Base-by-base conservation (phyloP, 2,888 invertebrate species). In the Yponomeuta evonymella region DNA sequence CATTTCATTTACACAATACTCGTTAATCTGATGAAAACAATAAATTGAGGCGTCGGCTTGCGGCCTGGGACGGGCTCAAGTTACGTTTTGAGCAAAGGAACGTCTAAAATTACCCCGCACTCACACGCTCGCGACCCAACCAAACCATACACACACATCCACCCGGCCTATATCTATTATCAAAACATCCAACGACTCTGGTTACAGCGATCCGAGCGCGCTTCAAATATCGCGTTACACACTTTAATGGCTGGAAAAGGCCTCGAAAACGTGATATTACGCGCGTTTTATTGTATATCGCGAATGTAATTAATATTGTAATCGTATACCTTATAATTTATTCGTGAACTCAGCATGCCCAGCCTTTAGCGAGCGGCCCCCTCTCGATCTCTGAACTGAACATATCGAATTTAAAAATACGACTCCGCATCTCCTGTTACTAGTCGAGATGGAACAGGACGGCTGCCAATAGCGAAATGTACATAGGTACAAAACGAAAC, bases 231-330 rank as follows among this genome's bases (percentile, higher is more conserved):
- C 92, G 85, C 85, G 81, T 92, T 92, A 89, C 92, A 90, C 87
- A 89, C 91, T 91, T 92, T 92, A 92, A 92, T 92, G 90, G 91
- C 89, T 91, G 91, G 91, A 92, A 92, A 91, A 91, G 91, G 90
- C 92, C 92, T 90, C 92, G 90, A 91, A 91, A 92, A 90, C 87
- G 89, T 89, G 89, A 91, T 90, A 91, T 91, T 90, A 91, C 89
- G 90, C 89, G 90, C 86, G 86, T 90, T 90, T 90, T 91, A 89
- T 91, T 90, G 87, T 89, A 82, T 89, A 89, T 89, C 84, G 89
- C 89, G 82, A 89, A 88, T 86, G 90, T 90, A 90, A 91, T 92
- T 92, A 92, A 92, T 90, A 89, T 85, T 83, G 89, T 87, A 91
- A 91, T 83, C 79, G 79, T 83, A 92, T 79, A 88, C 88, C 79